Evolutionary conservation across 2,113 vertebrate genomes (phyloP), one percentile per base, ranked within the genome.

Genomic region (Antigone vipio): DNA sequence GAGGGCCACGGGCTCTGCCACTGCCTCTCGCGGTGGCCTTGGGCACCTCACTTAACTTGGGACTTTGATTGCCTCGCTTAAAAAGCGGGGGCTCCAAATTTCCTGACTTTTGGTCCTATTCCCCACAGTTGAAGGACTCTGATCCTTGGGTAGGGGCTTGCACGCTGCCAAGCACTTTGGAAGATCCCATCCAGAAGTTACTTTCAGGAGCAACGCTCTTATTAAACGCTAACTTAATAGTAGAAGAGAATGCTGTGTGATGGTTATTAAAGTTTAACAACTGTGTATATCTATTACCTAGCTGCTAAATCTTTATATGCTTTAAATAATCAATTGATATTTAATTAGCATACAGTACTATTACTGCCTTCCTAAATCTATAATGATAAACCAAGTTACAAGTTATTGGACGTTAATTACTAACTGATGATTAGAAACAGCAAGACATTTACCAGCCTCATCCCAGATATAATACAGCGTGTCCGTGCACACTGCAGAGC

Each of bases 291-390:
- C 93, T 95, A 74, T 96, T 95, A 94, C 96, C 88, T 96, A 91
- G 92, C 95, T 96, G 94, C 95, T 95, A 91, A 91, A 86, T 93
- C 96, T 97, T 95, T 94, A 78, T 78, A 93, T 84, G 85, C 81
- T 81, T 97, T 97, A 95, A 97, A 96, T 97, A 98, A 98, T 98
- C 80, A 50, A 98, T 98, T 97, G 95, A 89, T 98, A 97, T 97
- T 97, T 97, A 98, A 98, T 98, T 97, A 98, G 94, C 96, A 95
- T 95, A 93, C 91, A 97, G 92, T 94, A 97, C 94, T 97, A 96
- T 97, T 97, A 96, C 95, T 97, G 96, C 92, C 92, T 97, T 97
- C 97, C 97, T 91, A 96, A 97, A 97, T 98, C 97, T 95, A 94
- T 93, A 94, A 93, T 83, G 97, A 97, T 98, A 96, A 98, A 98